Conservation (phyloP, 2,113 vertebrate species). For the Caloenas nicobarica region DNA sequence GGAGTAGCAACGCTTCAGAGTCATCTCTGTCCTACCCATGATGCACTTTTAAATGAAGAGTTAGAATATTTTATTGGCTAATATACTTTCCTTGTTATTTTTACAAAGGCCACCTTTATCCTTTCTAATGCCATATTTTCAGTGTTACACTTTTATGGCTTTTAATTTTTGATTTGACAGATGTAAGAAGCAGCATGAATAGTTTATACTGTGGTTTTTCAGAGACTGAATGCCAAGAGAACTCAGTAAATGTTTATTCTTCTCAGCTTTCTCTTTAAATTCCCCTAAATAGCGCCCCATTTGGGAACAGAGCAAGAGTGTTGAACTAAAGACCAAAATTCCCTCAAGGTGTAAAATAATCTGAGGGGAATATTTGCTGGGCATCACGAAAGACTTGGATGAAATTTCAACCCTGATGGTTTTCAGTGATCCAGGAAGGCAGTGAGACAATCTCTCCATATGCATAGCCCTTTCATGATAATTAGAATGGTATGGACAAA, state of each 20-base stretch:
- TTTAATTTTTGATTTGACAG: constrained; percentile 84
- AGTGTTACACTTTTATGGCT: constrained; percentile 86
- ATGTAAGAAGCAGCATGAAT: constrained; percentile 84
- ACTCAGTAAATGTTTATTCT: constrained; percentile 88
- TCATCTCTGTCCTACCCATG: constrained; percentile 80
- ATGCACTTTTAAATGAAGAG: constrained; percentile 88
- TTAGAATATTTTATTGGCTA: constrained; percentile 87
- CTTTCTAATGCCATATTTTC: constrained; percentile 86
- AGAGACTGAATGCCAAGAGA: constrained; percentile 85
- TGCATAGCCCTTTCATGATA: constrained; percentile 82
- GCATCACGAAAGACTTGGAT: constrained; percentile 83
- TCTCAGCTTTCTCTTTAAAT: constrained; percentile 85
- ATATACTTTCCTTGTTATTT: constrained; percentile 85
- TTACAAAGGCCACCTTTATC: constrained; percentile 86
- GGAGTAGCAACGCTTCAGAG: constrained; percentile 74
- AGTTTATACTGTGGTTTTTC: constrained; percentile 86
- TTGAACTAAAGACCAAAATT: constrained; percentile 85
- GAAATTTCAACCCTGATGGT: constrained; percentile 85
- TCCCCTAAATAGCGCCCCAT: constrained; percentile 82
- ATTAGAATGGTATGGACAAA: constrained; percentile 83
- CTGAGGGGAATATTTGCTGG: constrained; percentile 82
- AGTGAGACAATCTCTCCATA: constrained; percentile 82
- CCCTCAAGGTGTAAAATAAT: constrained; percentile 86
- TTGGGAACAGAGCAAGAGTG: constrained; percentile 85
- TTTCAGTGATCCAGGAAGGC: constrained; percentile 83